phyloP scores from a whole-genome alignment of 2,113 vertebrate genomes.

The Hymenochirus boettgeri region DNA sequence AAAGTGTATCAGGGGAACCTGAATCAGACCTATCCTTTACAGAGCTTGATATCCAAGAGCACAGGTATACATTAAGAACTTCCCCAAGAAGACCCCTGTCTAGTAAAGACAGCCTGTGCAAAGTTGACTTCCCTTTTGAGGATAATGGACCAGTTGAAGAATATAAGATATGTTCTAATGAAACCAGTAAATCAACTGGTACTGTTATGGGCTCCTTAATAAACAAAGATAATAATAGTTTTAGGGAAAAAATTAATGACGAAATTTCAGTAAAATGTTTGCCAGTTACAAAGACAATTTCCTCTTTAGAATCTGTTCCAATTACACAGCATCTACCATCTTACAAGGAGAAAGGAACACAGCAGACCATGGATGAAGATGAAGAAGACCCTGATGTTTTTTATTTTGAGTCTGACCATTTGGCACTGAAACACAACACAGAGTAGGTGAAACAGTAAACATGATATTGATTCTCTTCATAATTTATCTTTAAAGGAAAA shows the following conservation, averaged over 20 bases:
- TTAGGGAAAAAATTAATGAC: constrained; percentile 56
- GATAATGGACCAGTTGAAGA: constrained; percentile 83
- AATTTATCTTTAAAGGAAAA: too few relatives aligned
- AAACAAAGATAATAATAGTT: constrained; percentile 59
- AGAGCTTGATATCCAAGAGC: constrained; percentile 80
- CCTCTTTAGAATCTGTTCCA: constrained; percentile 56
- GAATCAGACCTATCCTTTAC: constrained; percentile 55
- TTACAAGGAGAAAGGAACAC: constrained; percentile 78
- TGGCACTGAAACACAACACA: constrained; percentile 99
- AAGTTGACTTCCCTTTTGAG: constrained; percentile 75
- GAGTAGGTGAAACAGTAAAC: constrained; percentile 96
- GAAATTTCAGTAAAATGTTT: constrained; percentile 58
- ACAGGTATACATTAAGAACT: constrained; percentile 92
- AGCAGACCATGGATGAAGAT: constrained; percentile 77
- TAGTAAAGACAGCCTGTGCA: constrained; percentile 73
- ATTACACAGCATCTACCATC: constrained; percentile 60
- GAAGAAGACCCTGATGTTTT: constrained; percentile 97
- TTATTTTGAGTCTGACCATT: constrained; percentile 99
- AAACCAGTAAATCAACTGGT: constrained; percentile 58
- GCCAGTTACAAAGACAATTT: constrained; percentile 60
- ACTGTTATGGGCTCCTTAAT: constrained; percentile 56
- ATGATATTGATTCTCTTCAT: too few relatives aligned
- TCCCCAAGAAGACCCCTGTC: constrained; percentile 79
- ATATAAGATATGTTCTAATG: constrained; percentile 62
- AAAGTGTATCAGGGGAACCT: constrained; percentile 76